Percentiles rank a stretch among this genome's conserved stretches.
These are phyloP conservation scores for Poeciliopsis turrubarensis DNA, from an alignment of 2,113 vertebrate genomes.

Conservation along the genomic window DNA sequence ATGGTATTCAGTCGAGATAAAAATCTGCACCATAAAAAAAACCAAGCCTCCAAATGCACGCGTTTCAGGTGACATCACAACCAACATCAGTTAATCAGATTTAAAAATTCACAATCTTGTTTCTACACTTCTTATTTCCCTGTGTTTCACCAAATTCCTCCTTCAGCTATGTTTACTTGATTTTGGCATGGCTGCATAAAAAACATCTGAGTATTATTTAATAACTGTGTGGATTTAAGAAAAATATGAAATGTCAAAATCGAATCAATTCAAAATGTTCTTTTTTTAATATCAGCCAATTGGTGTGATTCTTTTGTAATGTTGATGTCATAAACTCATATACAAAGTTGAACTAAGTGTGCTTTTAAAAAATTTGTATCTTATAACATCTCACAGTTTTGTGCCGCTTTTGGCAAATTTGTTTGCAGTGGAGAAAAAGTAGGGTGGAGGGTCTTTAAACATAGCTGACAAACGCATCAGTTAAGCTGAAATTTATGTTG, in stretches of 20 bases:
- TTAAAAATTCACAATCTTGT: too few relatives aligned
- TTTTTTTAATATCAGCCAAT: too few relatives aligned
- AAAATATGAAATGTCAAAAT: not conserved
- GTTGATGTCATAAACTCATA: too few relatives aligned
- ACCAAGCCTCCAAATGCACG: not conserved
- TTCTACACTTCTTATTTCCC: too few relatives aligned
- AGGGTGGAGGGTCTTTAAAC: not conserved
- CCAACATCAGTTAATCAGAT: not conserved
- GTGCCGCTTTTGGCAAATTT: not conserved
- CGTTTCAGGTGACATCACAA: not conserved
- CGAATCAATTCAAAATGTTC: too few relatives aligned
- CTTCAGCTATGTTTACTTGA: not conserved
- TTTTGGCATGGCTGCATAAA: not conserved
- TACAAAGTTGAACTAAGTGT: too few relatives aligned
- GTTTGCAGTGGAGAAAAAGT: not conserved
- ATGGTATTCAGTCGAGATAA: not conserved
- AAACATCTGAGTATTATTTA: not conserved
- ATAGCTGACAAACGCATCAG: constrained; percentile 9
- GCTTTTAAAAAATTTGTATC: not conserved
- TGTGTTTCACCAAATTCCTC: not conserved
- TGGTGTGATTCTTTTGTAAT: too few relatives aligned
- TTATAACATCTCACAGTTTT: too few relatives aligned
- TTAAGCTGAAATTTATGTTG: not conserved
- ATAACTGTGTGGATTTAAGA: not conserved
- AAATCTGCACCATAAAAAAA: not conserved